Percentiles rank a stretch among this genome's conserved stretches.
phyloP scores from a whole-genome alignment of 2,888 invertebrate genomes.

The Lycophotia porphyrea region DNA sequence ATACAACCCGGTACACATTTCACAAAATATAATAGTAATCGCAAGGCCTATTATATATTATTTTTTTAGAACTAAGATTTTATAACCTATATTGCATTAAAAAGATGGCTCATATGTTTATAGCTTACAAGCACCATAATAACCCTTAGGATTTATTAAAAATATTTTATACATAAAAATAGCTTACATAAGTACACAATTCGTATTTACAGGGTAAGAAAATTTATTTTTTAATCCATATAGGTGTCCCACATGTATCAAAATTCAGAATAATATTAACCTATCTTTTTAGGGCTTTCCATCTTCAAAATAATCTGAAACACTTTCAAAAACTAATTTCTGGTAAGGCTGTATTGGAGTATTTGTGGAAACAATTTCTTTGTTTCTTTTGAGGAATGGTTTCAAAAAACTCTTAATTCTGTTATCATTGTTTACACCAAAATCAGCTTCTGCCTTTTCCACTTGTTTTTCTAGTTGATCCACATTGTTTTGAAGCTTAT shows the following conservation, averaged over 20 bases:
- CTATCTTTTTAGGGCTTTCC: slow-evolving; percentile 56
- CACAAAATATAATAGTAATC: not conserved
- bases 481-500: slow-evolving; percentile 84
- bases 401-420: slow-evolving; percentile 90
- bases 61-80: not conserved
- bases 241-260: not conserved
- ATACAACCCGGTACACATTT: not conserved
- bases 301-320: slow-evolving; percentile 80
- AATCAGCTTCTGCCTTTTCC: slow-evolving; percentile 91
- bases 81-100: not conserved
- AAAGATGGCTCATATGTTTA: not conserved
- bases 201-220: slow-evolving; percentile 10
- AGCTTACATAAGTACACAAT: slow-evolving; percentile 16
- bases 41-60: too few species aligned
- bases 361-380: slow-evolving; percentile 64
- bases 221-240: not conserved
- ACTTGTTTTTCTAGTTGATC: slow-evolving; percentile 91
- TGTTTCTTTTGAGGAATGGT: slow-evolving; percentile 89
- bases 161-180: not conserved
- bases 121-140: slow-evolving; percentile 34
- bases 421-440: slow-evolving; percentile 89
- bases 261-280: slow-evolving; percentile 19
- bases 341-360: slow-evolving; percentile 46
- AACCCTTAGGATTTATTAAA: slow-evolving; percentile 13
- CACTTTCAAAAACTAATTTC: slow-evolving; percentile 76